These are phyloP conservation scores for Diuraphis noxia DNA, from an alignment of 1,140 invertebrate genomes.

Conservation along the genomic window DNA sequence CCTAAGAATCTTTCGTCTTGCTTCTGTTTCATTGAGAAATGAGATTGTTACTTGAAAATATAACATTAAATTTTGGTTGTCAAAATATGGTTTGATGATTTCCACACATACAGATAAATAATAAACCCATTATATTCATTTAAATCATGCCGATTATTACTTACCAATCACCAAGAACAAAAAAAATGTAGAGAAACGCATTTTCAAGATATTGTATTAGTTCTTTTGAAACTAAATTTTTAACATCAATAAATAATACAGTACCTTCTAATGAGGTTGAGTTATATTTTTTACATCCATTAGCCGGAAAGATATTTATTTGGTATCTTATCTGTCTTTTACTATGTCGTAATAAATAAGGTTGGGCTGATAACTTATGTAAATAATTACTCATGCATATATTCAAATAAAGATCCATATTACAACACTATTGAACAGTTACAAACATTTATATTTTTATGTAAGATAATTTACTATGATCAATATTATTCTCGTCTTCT, in stretches of 20 bases:
- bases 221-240: not conserved
- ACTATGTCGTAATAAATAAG: constrained; percentile 25
- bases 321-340: constrained; percentile 25
- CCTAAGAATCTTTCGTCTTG: constrained; percentile 72
- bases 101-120: not conserved
- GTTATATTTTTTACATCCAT: not conserved
- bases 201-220: constrained; percentile 9
- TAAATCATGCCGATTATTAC: not conserved
- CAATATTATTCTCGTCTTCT: constrained; percentile 48
- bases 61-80: not conserved
- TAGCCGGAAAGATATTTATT: constrained; percentile 26
- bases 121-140: not conserved
- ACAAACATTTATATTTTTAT: constrained; percentile 40
- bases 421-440: constrained; percentile 2
- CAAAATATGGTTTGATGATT: not conserved
- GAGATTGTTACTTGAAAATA: constrained; percentile 52
- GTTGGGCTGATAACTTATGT: constrained; percentile 41
- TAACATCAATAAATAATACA: not conserved
- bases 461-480: constrained; percentile 49
- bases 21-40: constrained; percentile 69
- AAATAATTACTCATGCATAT: constrained; percentile 49
- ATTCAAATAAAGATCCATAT: not conserved
- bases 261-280: not conserved
- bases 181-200: constrained; percentile 28
- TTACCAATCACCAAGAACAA: constrained; percentile 37